Percentiles rank a stretch among this genome's conserved stretches.
Conservation (phyloP, 2,888 invertebrate species). For the Catotricha subobsoleta region DNA sequence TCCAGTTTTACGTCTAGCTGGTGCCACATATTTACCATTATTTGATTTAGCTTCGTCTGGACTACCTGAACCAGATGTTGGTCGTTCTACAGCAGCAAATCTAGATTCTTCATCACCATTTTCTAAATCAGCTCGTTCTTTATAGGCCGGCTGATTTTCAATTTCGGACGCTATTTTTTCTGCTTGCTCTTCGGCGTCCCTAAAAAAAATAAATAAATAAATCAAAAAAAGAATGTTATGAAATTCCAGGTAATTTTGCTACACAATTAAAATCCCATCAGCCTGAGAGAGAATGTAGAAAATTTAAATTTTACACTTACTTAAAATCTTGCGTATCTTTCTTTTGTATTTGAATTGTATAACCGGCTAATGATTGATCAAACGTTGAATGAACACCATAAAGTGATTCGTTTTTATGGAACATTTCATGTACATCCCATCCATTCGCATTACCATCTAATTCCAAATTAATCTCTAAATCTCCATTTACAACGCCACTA, state of each 20-base stretch:
- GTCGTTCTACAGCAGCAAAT: slow-evolving; percentile 69
- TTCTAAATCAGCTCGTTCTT: slow-evolving; percentile 67
- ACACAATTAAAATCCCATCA: slow-evolving; percentile 4
- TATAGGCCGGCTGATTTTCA: slow-evolving; percentile 67
- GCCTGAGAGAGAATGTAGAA: background rate
- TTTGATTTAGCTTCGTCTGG: slow-evolving; percentile 7
- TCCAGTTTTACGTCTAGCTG: slow-evolving; percentile 54
- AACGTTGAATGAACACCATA: slow-evolving; percentile 89
- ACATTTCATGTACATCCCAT: slow-evolving; percentile 96
- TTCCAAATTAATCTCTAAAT: slow-evolving; percentile 44
- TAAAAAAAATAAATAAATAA: slow-evolving; percentile 2
- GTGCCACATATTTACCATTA: slow-evolving; percentile 53
- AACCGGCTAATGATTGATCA: slow-evolving; percentile 78
- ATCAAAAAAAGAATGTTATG: background rate
- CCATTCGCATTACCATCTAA: slow-evolving; percentile 70
- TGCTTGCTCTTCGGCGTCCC: slow-evolving; percentile 44
- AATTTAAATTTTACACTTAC: slow-evolving; percentile 17
- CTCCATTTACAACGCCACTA: slow-evolving; percentile 36
- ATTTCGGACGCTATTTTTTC: slow-evolving; percentile 85
- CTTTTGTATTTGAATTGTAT: slow-evolving; percentile 73
- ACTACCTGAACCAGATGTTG: slow-evolving; percentile 17
- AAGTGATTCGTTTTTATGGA: slow-evolving; percentile 74
- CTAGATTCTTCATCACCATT: slow-evolving; percentile 83
- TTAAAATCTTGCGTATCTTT: slow-evolving; percentile 76
- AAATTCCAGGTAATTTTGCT: background rate